Conservation (phyloP, 2,797 vertebrate species). For the Cetoscarus ocellatus region DNA sequence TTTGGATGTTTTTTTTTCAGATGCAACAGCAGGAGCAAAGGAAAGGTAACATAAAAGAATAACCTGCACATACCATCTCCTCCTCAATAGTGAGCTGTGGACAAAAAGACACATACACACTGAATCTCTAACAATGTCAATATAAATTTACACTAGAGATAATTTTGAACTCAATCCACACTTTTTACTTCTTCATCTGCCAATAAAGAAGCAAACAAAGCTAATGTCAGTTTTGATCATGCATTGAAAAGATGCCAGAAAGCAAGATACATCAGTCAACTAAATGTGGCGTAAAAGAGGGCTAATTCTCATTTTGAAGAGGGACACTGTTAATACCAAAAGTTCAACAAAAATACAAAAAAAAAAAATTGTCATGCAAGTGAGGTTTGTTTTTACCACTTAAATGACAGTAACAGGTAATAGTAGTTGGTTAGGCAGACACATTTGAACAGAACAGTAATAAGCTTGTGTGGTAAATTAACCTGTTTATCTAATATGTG, state of each 20-base stretch:
- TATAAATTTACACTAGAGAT: not conserved
- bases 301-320: no score
- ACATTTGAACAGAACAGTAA: no score
- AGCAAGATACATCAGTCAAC: not conserved
- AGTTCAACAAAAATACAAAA: no score
- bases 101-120: conserved; percentile 47
- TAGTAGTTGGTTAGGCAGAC: no score
- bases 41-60: not conserved
- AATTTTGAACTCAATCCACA: conserved; percentile 6
- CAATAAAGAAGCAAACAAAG: not conserved
- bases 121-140: not conserved
- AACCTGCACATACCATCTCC: conserved; percentile 80
- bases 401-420: no score
- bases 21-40: not conserved
- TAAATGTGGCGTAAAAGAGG: no score
- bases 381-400: no score
- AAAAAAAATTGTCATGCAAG: no score
- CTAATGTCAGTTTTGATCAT: not conserved
- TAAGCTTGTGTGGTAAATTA: no score
- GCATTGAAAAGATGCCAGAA: not conserved
- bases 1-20: conserved; percentile 5
- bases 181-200: conserved; percentile 5
- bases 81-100: conserved; percentile 83
- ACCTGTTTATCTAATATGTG: no score
- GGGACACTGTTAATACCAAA: no score